Base-by-base conservation (phyloP, 1,140 invertebrate genomes). In the Aplysia californica region DNA sequence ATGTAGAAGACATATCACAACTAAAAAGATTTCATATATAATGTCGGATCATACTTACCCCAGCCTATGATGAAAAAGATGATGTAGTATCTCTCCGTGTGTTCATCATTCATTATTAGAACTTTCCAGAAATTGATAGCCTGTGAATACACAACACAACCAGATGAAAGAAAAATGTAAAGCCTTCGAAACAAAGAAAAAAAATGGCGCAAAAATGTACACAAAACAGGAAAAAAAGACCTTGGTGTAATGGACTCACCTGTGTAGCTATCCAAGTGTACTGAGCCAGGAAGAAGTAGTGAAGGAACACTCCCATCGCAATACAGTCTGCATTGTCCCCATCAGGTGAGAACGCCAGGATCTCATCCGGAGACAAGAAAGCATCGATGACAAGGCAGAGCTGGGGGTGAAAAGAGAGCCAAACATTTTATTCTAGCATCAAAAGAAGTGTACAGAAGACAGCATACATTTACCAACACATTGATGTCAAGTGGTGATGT, bases 251-350 rank as follows among this genome's bases (percentile, higher is more conserved):
- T n/a, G n/a, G n/a, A n/a, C 67, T 65, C 56, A 87, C 87, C 84
- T 87, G 86, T 41, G 82, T 81, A 73, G 87, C 96, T 74, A 98
- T 94, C 97, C 97, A 98, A 88, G 97, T 97, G 92, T 98, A 98
- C 76, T 96, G 95, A 35, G 95, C 93, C 84, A 98, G 91, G 90
- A 97, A 97, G 90, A 96, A 95, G 92, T 97, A 98, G 88, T 98
- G 97, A 91, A 96, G 95, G 81, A 93, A 91, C 59, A 95, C 92
- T 67, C 95, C 95, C 92, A 94, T 87, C 0, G 87, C 81, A 55
- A 90, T 87, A 80, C 92, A 92, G 29, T 84, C 75, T 66, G 85
- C 86, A 73, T 89, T 88, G 69, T 86, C 80, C 26, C 83, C 68
- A 5, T 71, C 68, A 0, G 76, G 36, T 10, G 56, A 77, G 41